Evolutionary conservation across 2,797 vertebrate species (phyloP).

Genomic region (Linurgus olivaceus): DNA sequence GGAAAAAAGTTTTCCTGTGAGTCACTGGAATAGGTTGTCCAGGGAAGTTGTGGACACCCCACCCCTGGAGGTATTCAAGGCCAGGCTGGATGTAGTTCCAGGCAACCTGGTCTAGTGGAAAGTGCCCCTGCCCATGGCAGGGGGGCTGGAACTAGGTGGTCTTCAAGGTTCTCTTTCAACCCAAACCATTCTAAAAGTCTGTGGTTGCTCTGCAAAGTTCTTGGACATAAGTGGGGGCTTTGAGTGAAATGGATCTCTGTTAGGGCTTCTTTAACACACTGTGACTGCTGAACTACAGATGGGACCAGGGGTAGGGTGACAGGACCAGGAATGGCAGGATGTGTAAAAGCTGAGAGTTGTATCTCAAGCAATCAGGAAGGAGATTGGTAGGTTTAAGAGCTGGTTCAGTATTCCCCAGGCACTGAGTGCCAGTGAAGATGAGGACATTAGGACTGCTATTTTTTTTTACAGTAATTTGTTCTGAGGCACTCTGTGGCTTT

Average conservation of each 20-base stretch:
- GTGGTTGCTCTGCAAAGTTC: not conserved
- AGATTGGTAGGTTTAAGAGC: not conserved
- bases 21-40: not conserved
- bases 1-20: not conserved
- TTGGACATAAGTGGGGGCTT: fast-evolving
- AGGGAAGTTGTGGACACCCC: not conserved
- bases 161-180: not conserved
- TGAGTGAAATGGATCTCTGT: not conserved
- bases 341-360: not conserved
- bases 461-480: not conserved
- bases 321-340: not conserved
- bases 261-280: not conserved
- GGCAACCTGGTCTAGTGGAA: not conserved
- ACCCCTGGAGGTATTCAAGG: not conserved
- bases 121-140: not conserved
- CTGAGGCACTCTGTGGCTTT: not conserved
- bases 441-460: not conserved
- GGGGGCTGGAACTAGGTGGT: not conserved
- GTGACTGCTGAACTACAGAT: not conserved
- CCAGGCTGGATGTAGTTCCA: not conserved
- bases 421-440: not conserved
- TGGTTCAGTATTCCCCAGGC: not conserved
- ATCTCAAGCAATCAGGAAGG: not conserved
- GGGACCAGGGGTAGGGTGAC: not conserved
- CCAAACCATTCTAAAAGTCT: not conserved